Evolutionary conservation across 2,797 vertebrate species (phyloP), one percentile per base, ranked within the genome.

Genomic region (Picus viridis): DNA sequence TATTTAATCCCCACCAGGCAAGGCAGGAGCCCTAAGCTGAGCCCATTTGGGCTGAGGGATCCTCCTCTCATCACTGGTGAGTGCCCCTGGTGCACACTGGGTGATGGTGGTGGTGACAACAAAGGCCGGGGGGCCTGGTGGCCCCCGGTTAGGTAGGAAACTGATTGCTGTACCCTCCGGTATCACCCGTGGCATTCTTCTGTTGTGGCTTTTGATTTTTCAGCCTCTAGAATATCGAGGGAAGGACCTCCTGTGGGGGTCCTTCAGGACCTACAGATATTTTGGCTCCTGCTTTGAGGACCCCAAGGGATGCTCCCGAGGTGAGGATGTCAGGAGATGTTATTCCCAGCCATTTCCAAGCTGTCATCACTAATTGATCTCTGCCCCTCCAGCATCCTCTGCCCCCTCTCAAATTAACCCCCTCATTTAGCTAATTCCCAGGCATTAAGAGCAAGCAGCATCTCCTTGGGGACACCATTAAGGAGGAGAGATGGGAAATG

Each of bases 301-400:
- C 2, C 19, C 0, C 0, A 6, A 30, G 17, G 30, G 63, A 61
- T 32, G 4, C 3, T 41, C 17, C 14, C 0, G 0, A 53, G 58
- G 30, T 5, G 2, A 69, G 41, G 68, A n/a, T 54, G 61, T 29
- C 0, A 1, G 86, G 79, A 89, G 67, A 26, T 57, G 15, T 16
- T 58, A 23, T 49, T 61, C 49, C 83, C 77, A 78, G 63, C 22
- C 58, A 51, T 70, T 65, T 74, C 82, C 43, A 24, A 53, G 24
- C 73, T 86, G 68, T 24, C 95, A 88, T 49, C 5, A 3, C 30
- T 63, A 85, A 96, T 27, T 54, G 89, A 75, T 68, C 8, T 13
- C 95, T 29, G 58, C 26, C 53, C 86, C 59, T 84, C 47, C 81
- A 57, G 45, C 57, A 45, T 41, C 89, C 75, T 84, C 47, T 45